Evolutionary conservation across 92 coral and sea anemone species (phyloP), one percentile per base, ranked within the genome.

Genomic region (Galaxea fascicularis): DNA sequence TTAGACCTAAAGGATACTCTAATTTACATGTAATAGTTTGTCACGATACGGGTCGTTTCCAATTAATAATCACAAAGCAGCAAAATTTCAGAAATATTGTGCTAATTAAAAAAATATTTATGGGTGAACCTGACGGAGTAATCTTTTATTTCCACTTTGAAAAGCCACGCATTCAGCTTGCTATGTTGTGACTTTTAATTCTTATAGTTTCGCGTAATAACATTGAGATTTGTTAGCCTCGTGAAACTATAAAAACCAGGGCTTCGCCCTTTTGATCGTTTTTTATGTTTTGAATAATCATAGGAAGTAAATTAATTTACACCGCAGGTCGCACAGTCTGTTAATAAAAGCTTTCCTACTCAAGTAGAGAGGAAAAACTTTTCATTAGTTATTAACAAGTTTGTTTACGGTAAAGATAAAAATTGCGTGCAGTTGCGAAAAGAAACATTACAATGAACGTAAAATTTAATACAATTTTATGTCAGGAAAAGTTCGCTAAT

Each of bases 291-390:
- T 57, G 67, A 57, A 9, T 8, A 62, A 14, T 44, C 24, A n/a
- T 45, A 39, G 86, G 86, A 28, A 82, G 78, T 82, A 56, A 82
- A 82, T 82, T 82, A 70, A 82, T 70, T 45, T 27, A 53, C 73
- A 56, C 78, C 76, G 46, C 78, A 59, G 78, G 86, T 31, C 11
- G 65, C 0, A 29, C 15, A 4, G 1, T 26, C 27, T 39, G 44
- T 79, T 79, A 51, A 66, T 65, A 31, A 79, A 27, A 67, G 65
- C 75, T 67, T 79, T 66, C 84, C 84, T 65, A 27, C 53, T 65
- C 30, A 47, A 65, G 47, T 11, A 12, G 31, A 49, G 30, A 52
- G 84, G 75, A 51, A 79, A 65, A 8, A 51, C 52, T 79, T 66
- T 66, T 49, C 47, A 66, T 79, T 79, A 65, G 65, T 51, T 29